Evolutionary conservation across 92 coral and sea anemone species (phyloP).

Genomic region (Desmophyllum pertusum): DNA sequence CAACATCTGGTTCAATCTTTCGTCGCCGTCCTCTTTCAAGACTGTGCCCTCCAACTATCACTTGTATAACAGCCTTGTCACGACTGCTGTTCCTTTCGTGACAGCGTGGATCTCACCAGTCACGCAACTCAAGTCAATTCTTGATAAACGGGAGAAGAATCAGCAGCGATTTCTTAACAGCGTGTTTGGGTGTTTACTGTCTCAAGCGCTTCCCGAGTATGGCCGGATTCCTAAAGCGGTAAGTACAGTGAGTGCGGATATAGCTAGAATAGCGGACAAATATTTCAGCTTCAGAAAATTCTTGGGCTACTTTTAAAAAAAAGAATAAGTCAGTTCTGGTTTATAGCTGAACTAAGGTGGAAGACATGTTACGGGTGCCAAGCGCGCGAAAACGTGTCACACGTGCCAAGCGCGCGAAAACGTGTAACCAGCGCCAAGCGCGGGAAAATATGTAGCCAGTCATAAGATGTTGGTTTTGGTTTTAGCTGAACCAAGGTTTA

Average conservation of each 20-base stretch:
- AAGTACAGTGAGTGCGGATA: constrained; percentile 62
- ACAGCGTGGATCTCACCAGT: constrained; percentile 93
- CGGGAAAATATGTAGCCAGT: too few species aligned
- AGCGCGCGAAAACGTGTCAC: too few species aligned
- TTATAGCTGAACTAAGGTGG: too few species aligned
- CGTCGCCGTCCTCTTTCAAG: constrained; percentile 92
- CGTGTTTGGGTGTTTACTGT: constrained; percentile 87
- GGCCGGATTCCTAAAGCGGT: constrained; percentile 89
- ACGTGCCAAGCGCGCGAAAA: too few species aligned
- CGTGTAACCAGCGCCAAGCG: too few species aligned
- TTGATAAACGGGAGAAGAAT: constrained; percentile 55
- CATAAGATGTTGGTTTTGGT: too few species aligned
- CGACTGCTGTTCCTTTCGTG: constrained; percentile 91
- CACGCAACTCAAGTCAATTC: constrained; percentile 59
- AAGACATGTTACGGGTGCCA: too few species aligned
- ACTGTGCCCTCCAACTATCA: constrained; percentile 93
- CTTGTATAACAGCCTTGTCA: constrained; percentile 93
- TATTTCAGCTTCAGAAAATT: not conserved
- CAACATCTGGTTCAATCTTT: constrained; percentile 93
- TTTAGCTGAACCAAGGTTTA: too few species aligned
- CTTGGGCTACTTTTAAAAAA: too few species aligned
- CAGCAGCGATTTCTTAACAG: constrained; percentile 66
- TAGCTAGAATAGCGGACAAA: not conserved
- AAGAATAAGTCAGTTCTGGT: too few species aligned
- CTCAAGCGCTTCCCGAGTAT: constrained; percentile 94